Percentiles rank a stretch among this genome's conserved stretches.
phyloP scores from a whole-genome alignment of 2,888 invertebrate genomes.

The Drosophila mercatorum region DNA sequence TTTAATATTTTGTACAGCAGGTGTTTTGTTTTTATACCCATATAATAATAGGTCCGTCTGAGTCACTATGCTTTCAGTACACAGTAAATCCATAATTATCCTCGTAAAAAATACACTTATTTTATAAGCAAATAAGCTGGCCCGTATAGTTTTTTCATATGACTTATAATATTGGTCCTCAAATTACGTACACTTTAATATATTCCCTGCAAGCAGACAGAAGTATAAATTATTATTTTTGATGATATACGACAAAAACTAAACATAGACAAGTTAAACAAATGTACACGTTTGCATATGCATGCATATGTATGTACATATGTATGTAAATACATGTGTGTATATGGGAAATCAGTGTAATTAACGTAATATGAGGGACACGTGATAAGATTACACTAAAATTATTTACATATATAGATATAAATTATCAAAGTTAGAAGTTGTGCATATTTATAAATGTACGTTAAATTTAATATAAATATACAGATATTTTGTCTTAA shows the following conservation, averaged over 20 bases:
- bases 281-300: too few species aligned
- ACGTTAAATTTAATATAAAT: background rate
- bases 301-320: too few species aligned
- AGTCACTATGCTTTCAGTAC: conserved; percentile 13
- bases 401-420: background rate
- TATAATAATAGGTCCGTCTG: conserved; percentile 1
- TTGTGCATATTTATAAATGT: background rate
- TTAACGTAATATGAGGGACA: background rate
- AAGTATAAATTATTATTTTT: background rate
- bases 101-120: background rate
- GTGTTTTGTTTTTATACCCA: background rate
- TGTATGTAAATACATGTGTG: background rate
- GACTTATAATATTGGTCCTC: too few species aligned
- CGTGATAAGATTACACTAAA: background rate
- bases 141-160: background rate
- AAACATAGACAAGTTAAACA: too few species aligned
- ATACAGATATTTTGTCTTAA: background rate
- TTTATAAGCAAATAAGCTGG: background rate
- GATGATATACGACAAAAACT: background rate
- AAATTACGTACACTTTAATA: background rate
- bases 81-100: conserved; percentile 27
- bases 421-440: background rate
- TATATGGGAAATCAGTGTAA: background rate
- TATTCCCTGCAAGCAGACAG: background rate
- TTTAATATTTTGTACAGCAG: conserved; percentile 1